Evolutionary conservation across 2,888 invertebrate species (phyloP).

Genomic region (Linyphia triangularis): DNA sequence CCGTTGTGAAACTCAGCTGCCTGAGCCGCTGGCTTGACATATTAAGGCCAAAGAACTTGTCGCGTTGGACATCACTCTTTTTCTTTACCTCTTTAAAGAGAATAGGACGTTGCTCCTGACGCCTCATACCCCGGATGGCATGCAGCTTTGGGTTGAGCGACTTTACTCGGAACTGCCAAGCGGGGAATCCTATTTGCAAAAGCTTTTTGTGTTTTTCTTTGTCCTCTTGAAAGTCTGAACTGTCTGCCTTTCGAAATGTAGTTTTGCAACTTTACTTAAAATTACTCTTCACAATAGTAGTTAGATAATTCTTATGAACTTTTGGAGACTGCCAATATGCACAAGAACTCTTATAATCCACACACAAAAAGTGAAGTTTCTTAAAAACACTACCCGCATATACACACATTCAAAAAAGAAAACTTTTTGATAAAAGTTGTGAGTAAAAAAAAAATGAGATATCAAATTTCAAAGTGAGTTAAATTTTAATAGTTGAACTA

Average conservation of each 20-base stretch:
- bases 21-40: constrained; percentile 6
- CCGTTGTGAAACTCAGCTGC: constrained; percentile 25
- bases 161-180: background rate
- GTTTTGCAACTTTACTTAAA: background rate
- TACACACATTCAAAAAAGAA: too few species aligned
- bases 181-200: background rate
- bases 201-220: background rate
- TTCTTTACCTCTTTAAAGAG: background rate
- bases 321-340: too few species aligned
- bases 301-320: too few species aligned
- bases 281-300: too few species aligned
- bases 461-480: too few species aligned
- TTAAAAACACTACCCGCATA: too few species aligned
- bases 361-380: too few species aligned
- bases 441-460: too few species aligned
- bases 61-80: constrained; percentile 32
- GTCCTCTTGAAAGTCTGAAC: background rate
- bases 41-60: constrained; percentile 36
- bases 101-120: constrained; percentile 36
- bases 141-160: background rate
- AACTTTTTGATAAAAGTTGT: too few species aligned
- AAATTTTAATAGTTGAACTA: too few species aligned
- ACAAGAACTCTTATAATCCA: too few species aligned
- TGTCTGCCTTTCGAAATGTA: background rate
- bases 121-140: background rate